Percentiles rank a stretch among this genome's conserved stretches.
Conservation (phyloP, 2,113 vertebrate species). For the Salminus brasiliensis region DNA sequence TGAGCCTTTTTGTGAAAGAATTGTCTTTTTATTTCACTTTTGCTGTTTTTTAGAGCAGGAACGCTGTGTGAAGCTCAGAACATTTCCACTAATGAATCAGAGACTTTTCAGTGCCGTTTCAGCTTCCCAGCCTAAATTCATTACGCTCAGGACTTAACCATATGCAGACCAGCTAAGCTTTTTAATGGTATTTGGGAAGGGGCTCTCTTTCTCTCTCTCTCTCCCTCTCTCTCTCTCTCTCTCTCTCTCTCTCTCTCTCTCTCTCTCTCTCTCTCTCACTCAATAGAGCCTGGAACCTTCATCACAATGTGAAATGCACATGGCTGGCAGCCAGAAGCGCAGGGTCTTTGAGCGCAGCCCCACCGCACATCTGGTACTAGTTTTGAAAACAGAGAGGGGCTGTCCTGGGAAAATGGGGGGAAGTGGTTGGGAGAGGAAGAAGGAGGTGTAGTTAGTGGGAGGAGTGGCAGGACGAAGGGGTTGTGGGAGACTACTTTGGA, state of each 20-base stretch:
- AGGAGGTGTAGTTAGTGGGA: conserved; percentile 43
- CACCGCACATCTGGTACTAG: conserved; percentile 71
- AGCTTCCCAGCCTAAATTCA: conserved; percentile 3
- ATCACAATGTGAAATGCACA: conserved; percentile 67
- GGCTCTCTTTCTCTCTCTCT: conserved; percentile 7
- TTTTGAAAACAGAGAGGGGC: conserved; percentile 65
- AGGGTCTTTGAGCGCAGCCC: conserved; percentile 58
- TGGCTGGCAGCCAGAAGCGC: conserved; percentile 63
- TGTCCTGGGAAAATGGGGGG: conserved; percentile 48
- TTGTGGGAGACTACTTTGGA: conserved; percentile 30
- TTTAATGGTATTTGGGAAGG: conserved; percentile 25
- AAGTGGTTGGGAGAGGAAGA: conserved; percentile 38
- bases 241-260: conserved; percentile 43
- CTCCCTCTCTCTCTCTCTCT: conserved; percentile 34
- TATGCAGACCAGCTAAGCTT: conserved; percentile 11
- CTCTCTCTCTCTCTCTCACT: conserved; percentile 34
- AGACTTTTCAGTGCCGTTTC: background rate
- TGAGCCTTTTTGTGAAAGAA: background rate
- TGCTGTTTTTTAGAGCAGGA: background rate
- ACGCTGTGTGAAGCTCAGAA: background rate
- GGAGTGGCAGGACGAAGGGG: conserved; percentile 31
- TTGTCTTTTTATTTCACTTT: background rate
- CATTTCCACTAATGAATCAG: conserved; percentile 12
- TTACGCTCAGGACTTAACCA: background rate
- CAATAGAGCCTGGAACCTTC: conserved; percentile 59